phyloP scores from a whole-genome alignment of 2,888 invertebrate genomes.

The Drosophila barbarae region DNA sequence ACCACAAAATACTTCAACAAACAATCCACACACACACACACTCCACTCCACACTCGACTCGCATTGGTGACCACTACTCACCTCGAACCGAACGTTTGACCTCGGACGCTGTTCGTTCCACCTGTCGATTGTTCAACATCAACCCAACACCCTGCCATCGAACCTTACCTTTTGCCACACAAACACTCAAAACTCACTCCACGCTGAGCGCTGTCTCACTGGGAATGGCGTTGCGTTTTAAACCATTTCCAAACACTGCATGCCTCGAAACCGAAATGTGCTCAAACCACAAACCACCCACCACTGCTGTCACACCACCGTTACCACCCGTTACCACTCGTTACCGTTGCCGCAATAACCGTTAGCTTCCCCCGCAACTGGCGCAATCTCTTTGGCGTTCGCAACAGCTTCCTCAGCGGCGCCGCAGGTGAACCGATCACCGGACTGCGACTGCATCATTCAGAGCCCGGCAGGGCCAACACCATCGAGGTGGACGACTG shows the following conservation, averaged over 20 bases:
- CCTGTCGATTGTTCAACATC: conserved; percentile 25
- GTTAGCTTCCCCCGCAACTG: conserved; percentile 78
- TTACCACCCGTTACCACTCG: conserved; percentile 20
- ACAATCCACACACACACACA: conserved; percentile 3
- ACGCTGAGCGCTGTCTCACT: conserved; percentile 26
- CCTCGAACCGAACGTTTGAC: conserved; percentile 48
- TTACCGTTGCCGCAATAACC: conserved; percentile 47
- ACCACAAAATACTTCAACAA: conserved; percentile 23
- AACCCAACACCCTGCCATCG: conserved; percentile 21
- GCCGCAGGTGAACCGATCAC: conserved; percentile 56
- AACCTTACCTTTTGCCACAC: conserved; percentile 4
- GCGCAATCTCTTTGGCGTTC: conserved; percentile 75
- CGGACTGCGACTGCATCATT: conserved; percentile 52
- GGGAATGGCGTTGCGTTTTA: conserved; percentile 4
- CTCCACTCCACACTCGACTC: conserved; percentile 3
- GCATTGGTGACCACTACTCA: conserved; percentile 24
- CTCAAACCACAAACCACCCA: conserved; percentile 16
- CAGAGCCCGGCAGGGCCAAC: conserved; percentile 78
- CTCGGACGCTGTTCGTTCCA: conserved; percentile 64
- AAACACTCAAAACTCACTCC: conserved; percentile 9
- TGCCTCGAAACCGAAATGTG: conserved; percentile 18
- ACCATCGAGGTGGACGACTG: conserved; percentile 79
- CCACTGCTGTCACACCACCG: conserved; percentile 28
- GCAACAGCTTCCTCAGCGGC: conserved; percentile 51
- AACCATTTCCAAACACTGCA: conserved; percentile 22